Evolutionary conservation across 2,888 invertebrate genomes (phyloP).

Genomic region (Osmoderma eremita): DNA sequence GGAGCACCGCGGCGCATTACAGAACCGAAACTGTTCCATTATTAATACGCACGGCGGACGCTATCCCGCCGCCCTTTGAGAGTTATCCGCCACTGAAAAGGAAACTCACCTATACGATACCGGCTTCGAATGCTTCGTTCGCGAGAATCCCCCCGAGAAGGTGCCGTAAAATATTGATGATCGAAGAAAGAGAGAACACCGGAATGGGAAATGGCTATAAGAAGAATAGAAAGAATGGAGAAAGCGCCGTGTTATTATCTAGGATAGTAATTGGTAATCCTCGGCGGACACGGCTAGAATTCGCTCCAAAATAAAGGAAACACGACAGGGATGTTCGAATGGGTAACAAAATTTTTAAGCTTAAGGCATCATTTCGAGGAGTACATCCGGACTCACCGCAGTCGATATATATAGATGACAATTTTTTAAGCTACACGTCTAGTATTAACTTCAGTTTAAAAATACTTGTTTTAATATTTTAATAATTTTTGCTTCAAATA

Average conservation of each 20-base stretch:
- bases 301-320: background rate
- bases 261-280: constrained; percentile 33
- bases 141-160: constrained; percentile 43
- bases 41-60: constrained; percentile 44
- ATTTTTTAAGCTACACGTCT: too few species aligned
- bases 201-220: constrained; percentile 2
- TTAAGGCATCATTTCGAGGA: too few species aligned
- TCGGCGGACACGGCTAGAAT: background rate
- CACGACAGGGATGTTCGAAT: too few species aligned
- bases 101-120: constrained; percentile 3
- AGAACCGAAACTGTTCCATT: constrained; percentile 48
- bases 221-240: constrained; percentile 11
- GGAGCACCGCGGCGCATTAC: constrained; percentile 33
- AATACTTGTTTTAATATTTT: too few species aligned
- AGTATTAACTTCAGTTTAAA: too few species aligned
- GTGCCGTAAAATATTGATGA: constrained; percentile 48
- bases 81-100: constrained; percentile 41
- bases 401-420: too few species aligned
- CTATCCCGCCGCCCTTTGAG: constrained; percentile 42
- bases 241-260: constrained; percentile 17
- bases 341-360: too few species aligned
- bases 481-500: too few species aligned
- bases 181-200: constrained; percentile 1
- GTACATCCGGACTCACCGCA: too few species aligned
- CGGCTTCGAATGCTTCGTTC: constrained; percentile 23